phyloP scores from a whole-genome alignment of 2,797 vertebrate species.

The Trichosurus vulpecula region DNA sequence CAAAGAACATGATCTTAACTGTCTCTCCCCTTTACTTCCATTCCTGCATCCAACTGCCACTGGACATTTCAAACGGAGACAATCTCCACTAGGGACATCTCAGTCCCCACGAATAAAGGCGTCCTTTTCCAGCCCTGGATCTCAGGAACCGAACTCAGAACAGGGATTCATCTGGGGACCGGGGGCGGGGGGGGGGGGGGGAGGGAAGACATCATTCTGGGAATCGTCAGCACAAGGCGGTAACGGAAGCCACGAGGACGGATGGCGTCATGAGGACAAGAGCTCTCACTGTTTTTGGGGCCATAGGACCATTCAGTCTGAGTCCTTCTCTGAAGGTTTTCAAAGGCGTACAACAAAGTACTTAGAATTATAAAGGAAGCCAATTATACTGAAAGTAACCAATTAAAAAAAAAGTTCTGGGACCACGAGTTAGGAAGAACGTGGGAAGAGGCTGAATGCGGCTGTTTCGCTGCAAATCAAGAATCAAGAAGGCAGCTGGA shows the following conservation, averaged over 20 bases:
- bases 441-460: too few species aligned
- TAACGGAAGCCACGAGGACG: background rate
- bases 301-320: background rate
- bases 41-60: too few species aligned
- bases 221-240: background rate
- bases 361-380: too few species aligned
- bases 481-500: too few species aligned
- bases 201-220: background rate
- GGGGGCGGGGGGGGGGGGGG: fast-evolving
- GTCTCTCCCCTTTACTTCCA: background rate
- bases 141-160: background rate
- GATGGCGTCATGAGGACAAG: background rate
- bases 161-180: background rate
- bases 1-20: too few species aligned
- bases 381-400: too few species aligned
- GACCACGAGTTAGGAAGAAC: too few species aligned
- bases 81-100: background rate
- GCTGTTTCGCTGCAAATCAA: too few species aligned
- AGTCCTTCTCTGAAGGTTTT: too few species aligned
- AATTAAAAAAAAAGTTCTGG: too few species aligned
- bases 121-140: background rate
- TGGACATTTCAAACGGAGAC: background rate
- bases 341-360: too few species aligned
- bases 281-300: too few species aligned
- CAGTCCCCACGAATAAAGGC: background rate